Base-by-base conservation (phyloP, 1,140 invertebrate genomes). In the Ctenoplectra terminalis region DNA sequence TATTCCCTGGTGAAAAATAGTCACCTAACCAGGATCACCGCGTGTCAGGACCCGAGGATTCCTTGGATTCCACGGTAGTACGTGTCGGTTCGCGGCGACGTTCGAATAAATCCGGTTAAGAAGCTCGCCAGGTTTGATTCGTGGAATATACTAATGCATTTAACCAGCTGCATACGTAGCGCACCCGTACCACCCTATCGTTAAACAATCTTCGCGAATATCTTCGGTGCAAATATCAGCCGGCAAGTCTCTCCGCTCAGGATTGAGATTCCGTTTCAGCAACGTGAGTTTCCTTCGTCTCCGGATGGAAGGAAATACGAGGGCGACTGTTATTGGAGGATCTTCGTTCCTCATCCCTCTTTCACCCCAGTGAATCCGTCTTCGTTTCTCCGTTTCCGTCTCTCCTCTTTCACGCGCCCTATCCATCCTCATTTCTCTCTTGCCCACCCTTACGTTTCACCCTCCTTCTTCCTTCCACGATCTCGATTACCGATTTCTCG, bases 281-380 rank as follows among this genome's bases (percentile, higher is more conserved):
- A 63, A 82, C 74, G 66, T 72, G 74, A 66, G 74, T 76, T 85
- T 73, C 78, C 86, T 87, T 85, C 78, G 40, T 37, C 73, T 81
- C 46, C 29, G 73, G 20, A 87, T 71, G 60, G 69, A 60, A 82
- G 85, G 71, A 84, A 87, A 87, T 87, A 87, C 86, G 86, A 84
- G 75, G 70, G 64, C 60, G 70, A 79, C 78, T 88, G 86, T 88
- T 88, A 88, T 88, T 88, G 86, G 85, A 87, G 52, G 60, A 64
- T 82, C 77, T 48, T 17, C 37, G 8, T 46, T 2, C 70, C 64
- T 56, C 26, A 26, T 20, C 34, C 17, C 43, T 1, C 31, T 8
- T 3, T 5, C 63, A 7, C 37, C n/a, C n/a, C 29, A 11, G 11
- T 37, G 29, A n/a, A 37, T 46, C 73, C 11, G 17, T 48, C 26